These are phyloP conservation scores for Monomorium pharaonis DNA, from an alignment of 1,140 invertebrate genomes.

Conservation along the genomic window DNA sequence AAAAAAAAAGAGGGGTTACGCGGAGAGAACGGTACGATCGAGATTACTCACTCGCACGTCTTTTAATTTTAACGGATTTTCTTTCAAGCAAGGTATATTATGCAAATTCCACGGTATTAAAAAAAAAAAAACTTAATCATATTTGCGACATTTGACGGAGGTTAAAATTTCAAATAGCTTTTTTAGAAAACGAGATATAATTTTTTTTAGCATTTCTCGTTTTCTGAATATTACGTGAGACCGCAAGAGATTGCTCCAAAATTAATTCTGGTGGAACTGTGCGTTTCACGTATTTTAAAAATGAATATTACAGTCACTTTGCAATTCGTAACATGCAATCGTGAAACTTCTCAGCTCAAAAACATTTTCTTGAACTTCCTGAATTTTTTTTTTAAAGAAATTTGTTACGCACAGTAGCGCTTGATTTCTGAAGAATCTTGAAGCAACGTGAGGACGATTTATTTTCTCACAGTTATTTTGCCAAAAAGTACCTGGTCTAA, in stretches of 20 bases:
- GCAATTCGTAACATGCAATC: background rate
- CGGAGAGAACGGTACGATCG: background rate
- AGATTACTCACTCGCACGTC: background rate
- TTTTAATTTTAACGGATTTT: background rate
- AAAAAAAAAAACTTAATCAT: background rate
- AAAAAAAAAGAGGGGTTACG: background rate
- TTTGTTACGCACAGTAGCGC: background rate
- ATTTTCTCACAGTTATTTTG: background rate
- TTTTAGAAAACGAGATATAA: background rate
- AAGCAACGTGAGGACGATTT: background rate
- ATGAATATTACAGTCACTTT: background rate
- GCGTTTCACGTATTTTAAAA: background rate
- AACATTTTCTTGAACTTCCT: background rate
- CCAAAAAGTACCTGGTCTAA: conserved; percentile 7
- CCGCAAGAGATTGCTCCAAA: background rate
- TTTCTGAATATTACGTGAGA: background rate
- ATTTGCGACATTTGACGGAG: background rate
- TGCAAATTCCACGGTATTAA: background rate
- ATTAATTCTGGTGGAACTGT: background rate
- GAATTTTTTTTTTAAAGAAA: background rate
- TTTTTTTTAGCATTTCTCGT: background rate
- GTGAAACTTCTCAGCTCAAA: background rate
- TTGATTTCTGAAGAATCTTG: background rate
- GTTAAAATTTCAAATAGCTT: background rate
- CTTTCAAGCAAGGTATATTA: background rate